Conservation (phyloP, 2,113 vertebrate genomes). For the Platanista minor region DNA sequence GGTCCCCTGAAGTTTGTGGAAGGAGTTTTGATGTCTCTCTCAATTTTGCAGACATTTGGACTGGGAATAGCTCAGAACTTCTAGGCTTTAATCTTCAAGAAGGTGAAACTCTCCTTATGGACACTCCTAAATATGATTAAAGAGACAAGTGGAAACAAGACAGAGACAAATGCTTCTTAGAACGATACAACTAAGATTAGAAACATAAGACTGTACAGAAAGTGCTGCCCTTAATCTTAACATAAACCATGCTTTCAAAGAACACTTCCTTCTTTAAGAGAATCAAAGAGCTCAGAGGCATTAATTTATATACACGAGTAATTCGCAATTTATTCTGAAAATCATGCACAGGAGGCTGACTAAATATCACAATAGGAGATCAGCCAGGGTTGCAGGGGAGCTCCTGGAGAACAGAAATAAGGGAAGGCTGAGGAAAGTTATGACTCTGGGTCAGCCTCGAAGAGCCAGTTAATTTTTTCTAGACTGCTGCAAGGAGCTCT, state of each 20-base stretch:
- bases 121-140: neutral
- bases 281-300: neutral
- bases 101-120: neutral
- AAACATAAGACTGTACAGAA: neutral
- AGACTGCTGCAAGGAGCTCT: neutral
- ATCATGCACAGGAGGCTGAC: neutral
- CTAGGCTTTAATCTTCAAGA: neutral
- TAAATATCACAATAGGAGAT: neutral
- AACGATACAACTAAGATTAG: neutral
- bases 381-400: neutral
- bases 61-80: neutral
- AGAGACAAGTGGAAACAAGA: slow-evolving; percentile 13
- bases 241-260: neutral
- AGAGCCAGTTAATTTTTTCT: neutral
- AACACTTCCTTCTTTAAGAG: neutral
- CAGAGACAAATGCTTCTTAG: neutral
- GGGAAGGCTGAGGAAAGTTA: neutral
- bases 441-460: neutral
- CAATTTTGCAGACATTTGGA: slow-evolving; percentile 14
- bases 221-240: neutral
- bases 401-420: neutral
- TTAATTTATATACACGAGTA: neutral
- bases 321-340: slow-evolving; percentile 9
- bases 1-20: neutral
- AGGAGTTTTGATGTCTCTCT: neutral